Conservation (phyloP, 2,797 vertebrate genomes). For the Notolabrus celidotus region DNA sequence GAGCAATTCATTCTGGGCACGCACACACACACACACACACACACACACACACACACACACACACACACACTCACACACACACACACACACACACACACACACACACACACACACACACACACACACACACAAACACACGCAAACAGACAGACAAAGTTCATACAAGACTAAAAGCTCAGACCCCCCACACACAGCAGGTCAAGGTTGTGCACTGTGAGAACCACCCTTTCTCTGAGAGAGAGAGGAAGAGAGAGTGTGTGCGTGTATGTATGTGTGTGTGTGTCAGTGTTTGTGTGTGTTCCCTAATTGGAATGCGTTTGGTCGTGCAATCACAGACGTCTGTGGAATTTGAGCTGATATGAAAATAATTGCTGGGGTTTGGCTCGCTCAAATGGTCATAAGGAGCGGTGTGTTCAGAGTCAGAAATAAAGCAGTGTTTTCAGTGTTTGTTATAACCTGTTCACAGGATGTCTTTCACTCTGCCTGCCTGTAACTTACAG, state of each 20-base stretch:
- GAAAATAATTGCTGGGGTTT: slow-evolving; percentile 75
- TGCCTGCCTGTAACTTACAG: not conserved
- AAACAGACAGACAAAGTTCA: not conserved
- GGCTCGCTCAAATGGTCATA: slow-evolving; percentile 39
- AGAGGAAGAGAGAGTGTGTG: not conserved
- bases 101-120: not conserved
- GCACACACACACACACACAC: not conserved
- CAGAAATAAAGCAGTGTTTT: slow-evolving; percentile 33
- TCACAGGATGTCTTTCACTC: slow-evolving; percentile 11
- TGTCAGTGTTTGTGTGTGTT: not conserved
- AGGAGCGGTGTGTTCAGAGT: slow-evolving; percentile 40
- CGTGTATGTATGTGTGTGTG: slow-evolving; percentile 3
- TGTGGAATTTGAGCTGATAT: slow-evolving; percentile 78
- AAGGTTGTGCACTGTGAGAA: not conserved
- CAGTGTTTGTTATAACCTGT: slow-evolving; percentile 19
- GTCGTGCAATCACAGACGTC: slow-evolving; percentile 58
- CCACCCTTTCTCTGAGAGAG: not conserved
- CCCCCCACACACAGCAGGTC: slow-evolving; percentile 3
- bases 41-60: not conserved
- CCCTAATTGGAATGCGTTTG: slow-evolving; percentile 63
- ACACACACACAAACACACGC: not conserved
- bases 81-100: slow-evolving; percentile 6
- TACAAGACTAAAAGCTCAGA: not conserved
- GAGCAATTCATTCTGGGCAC: not conserved
- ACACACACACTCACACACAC: not conserved